Evolutionary conservation across 37 sponge, comb jelly and placozoan genomes (phyloP).

Genomic region (Amphimedon queenslandica): DNA sequence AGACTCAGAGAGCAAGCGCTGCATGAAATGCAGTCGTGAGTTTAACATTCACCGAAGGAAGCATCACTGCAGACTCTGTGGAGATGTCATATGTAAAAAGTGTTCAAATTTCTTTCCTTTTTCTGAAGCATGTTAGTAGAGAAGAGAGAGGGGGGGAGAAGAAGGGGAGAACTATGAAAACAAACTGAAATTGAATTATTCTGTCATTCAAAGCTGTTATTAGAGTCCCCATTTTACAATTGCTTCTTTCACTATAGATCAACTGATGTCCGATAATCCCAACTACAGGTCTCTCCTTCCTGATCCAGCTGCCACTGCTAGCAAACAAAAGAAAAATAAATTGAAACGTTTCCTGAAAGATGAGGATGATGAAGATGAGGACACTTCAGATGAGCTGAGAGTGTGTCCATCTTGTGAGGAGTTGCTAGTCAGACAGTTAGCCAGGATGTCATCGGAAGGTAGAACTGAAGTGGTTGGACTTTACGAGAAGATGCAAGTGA

Average conservation of each 20-base stretch:
- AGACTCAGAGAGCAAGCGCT: slow-evolving; percentile 53
- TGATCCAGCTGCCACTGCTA: neutral
- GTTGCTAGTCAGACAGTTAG: slow-evolving; percentile 39
- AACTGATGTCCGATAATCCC: slow-evolving; percentile 23
- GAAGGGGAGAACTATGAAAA: no score
- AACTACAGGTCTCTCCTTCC: slow-evolving; percentile 18
- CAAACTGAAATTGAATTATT: no score
- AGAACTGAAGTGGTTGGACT: slow-evolving; percentile 15
- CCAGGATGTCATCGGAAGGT: slow-evolving; percentile 5
- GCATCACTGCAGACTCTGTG: slow-evolving; percentile 85
- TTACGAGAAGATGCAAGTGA: slow-evolving; percentile 45
- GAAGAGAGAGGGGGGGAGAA: no score
- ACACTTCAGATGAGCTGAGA: slow-evolving; percentile 30
- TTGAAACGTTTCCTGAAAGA: neutral
- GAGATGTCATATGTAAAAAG: slow-evolving; percentile 77
- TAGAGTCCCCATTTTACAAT: no score
- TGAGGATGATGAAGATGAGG: slow-evolving; percentile 40
- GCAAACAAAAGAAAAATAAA: neutral
- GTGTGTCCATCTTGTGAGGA: slow-evolving; percentile 48
- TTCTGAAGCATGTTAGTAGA: slow-evolving; percentile 50
- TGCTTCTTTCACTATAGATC: slow-evolving; percentile 16
- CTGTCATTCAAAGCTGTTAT: no score
- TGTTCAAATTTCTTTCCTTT: slow-evolving; percentile 70
- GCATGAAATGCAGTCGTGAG: slow-evolving; percentile 34
- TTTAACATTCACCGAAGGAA: slow-evolving; percentile 41